Evolutionary conservation across 2,888 invertebrate genomes (phyloP).

Genomic region (Lepidonotus clava): DNA sequence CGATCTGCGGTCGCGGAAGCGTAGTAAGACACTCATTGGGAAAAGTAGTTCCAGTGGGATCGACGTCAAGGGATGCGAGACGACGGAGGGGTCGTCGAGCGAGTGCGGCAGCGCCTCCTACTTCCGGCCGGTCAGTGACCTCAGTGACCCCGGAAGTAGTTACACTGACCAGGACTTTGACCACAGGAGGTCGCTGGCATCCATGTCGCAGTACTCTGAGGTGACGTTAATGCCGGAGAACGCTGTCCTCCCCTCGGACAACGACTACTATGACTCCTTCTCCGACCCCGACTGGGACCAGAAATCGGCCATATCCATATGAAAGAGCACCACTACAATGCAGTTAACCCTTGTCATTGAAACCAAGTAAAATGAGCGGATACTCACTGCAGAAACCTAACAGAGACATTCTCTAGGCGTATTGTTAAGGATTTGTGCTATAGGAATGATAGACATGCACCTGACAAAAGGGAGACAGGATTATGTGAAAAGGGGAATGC

Average conservation of each 20-base stretch:
- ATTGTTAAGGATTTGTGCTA: too few relatives aligned
- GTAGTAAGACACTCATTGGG: constrained; percentile 22
- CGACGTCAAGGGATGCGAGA: constrained; percentile 19
- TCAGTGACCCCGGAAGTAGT: constrained; percentile 31
- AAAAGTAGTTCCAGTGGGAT: background rate
- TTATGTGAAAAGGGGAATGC: too few relatives aligned
- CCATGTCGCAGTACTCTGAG: constrained; percentile 54
- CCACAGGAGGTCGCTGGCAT: constrained; percentile 35
- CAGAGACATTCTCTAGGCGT: too few relatives aligned
- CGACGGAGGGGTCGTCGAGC: background rate
- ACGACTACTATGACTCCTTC: constrained; percentile 31
- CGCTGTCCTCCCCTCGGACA: constrained; percentile 23
- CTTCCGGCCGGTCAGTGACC: constrained; percentile 13
- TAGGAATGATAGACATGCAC: too few relatives aligned
- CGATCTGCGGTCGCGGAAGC: constrained; percentile 24
- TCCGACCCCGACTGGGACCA: constrained; percentile 55
- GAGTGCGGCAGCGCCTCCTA: background rate
- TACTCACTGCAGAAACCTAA: too few relatives aligned
- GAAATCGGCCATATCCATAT: constrained; percentile 55
- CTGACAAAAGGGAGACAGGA: too few relatives aligned
- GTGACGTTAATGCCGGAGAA: constrained; percentile 55
- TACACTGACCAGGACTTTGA: background rate
- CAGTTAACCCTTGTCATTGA: too few relatives aligned
- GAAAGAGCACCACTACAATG: background rate
- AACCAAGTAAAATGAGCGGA: too few relatives aligned